phyloP scores from a whole-genome alignment of 2,888 invertebrate genomes.

The Aelia acuminata region DNA sequence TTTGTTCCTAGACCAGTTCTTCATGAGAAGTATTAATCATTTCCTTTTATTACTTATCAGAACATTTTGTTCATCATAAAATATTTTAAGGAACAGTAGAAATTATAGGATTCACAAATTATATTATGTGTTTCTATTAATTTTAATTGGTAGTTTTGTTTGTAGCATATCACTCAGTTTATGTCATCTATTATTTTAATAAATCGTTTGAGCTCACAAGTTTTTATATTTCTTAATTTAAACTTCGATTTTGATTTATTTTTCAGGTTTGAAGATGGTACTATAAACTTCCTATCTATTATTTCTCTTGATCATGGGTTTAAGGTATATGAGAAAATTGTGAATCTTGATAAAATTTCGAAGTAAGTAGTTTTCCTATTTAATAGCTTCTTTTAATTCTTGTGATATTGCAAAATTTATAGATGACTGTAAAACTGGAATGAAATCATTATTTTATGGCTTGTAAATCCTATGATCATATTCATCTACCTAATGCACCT shows the following conservation, averaged over 20 bases:
- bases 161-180: too few relatives aligned
- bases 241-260: constrained; percentile 48
- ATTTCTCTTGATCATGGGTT: constrained; percentile 87
- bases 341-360: constrained; percentile 78
- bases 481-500: too few relatives aligned
- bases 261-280: constrained; percentile 93
- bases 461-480: too few relatives aligned
- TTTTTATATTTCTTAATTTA: background rate
- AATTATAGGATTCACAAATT: too few relatives aligned
- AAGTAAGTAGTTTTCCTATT: constrained; percentile 65
- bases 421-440: too few relatives aligned
- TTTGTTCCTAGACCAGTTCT: constrained; percentile 79
- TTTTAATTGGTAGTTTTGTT: background rate
- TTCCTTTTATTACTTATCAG: too few relatives aligned
- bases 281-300: constrained; percentile 88
- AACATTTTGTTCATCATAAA: background rate
- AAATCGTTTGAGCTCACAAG: background rate
- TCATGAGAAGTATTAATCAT: constrained; percentile 77
- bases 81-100: background rate
- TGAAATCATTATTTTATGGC: too few relatives aligned
- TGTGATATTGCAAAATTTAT: too few relatives aligned
- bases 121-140: too few relatives aligned
- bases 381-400: background rate
- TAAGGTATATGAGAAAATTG: constrained; percentile 78
- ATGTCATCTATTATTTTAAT: background rate